These are phyloP conservation scores for Dipodomys spectabilis DNA, from an alignment of 2,113 vertebrate genomes.

Conservation along the genomic window DNA sequence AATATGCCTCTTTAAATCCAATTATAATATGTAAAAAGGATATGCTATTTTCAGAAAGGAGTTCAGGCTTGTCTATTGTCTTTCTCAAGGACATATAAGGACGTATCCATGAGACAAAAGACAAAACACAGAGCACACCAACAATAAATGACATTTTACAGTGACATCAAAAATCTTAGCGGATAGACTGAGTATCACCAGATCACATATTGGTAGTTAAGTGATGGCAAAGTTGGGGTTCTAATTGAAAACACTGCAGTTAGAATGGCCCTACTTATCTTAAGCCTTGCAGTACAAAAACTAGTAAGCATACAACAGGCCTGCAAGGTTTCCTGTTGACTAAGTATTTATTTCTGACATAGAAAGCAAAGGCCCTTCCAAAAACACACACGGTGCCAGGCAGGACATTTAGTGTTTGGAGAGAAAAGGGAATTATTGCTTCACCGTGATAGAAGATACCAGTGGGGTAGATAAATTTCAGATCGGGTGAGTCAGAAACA, in stretches of 20 bases:
- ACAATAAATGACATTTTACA: neutral
- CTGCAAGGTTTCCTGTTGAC: neutral
- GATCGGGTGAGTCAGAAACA: neutral
- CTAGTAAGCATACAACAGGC: neutral
- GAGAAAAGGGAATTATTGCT: neutral
- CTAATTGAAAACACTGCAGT: neutral
- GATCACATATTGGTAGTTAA: neutral
- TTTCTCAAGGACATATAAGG: neutral
- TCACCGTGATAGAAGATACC: neutral
- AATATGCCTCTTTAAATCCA: neutral
- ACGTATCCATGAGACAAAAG: neutral
- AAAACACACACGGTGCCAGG: neutral
- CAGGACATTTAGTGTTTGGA: neutral
- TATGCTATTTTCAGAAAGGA: neutral
- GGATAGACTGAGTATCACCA: neutral
- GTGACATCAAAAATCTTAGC: neutral
- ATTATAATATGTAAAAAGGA: neutral
- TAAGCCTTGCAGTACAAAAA: neutral
- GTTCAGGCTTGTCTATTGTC: neutral
- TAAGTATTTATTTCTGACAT: neutral
- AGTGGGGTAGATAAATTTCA: neutral
- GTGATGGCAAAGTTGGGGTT: neutral
- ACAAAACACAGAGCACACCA: neutral
- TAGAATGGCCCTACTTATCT: neutral
- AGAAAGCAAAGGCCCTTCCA: slow-evolving; percentile 3